Percentiles rank a stretch among this genome's conserved stretches.
phyloP scores from a whole-genome alignment of 2,113 vertebrate genomes.

The Ardeotis arabs region DNA sequence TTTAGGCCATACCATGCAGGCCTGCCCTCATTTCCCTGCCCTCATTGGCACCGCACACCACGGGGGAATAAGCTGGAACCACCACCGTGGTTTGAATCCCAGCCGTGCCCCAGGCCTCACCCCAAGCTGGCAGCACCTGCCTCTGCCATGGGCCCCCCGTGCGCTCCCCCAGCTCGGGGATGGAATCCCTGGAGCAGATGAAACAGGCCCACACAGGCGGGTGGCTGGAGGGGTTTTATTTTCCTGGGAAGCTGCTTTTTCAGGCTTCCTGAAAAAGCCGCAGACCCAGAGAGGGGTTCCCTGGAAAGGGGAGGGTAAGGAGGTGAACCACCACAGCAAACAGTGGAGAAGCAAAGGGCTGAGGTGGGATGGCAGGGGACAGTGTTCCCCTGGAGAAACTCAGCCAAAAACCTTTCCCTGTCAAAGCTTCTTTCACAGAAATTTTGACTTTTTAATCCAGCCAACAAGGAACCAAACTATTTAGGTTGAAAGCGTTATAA shows the following conservation, averaged over 20 bases:
- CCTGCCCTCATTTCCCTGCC: neutral
- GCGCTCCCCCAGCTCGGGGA: neutral
- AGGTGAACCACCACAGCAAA: neutral
- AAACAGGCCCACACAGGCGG: neutral
- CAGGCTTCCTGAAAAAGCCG: neutral
- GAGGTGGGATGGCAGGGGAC: neutral
- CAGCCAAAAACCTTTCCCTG: neutral
- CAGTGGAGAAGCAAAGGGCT: neutral
- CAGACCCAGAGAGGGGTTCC: neutral
- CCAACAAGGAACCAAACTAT: neutral
- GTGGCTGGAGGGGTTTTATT: neutral
- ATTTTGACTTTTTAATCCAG: neutral
- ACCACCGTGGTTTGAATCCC: fast-evolving
- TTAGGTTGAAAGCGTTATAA: neutral
- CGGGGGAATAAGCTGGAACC: fast-evolving
- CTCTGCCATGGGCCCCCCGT: fast-evolving
- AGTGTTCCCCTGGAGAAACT: neutral
- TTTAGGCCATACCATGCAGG: fast-evolving
- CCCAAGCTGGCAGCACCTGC: fast-evolving
- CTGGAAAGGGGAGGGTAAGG: neutral
- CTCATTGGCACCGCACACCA: neutral
- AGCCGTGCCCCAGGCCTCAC: neutral
- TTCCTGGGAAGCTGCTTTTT: neutral
- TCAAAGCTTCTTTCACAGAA: neutral
- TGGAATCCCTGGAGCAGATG: neutral